Evolutionary conservation across 2,797 vertebrate species (phyloP).

Genomic region (Enteromius thamalakanensis): DNA sequence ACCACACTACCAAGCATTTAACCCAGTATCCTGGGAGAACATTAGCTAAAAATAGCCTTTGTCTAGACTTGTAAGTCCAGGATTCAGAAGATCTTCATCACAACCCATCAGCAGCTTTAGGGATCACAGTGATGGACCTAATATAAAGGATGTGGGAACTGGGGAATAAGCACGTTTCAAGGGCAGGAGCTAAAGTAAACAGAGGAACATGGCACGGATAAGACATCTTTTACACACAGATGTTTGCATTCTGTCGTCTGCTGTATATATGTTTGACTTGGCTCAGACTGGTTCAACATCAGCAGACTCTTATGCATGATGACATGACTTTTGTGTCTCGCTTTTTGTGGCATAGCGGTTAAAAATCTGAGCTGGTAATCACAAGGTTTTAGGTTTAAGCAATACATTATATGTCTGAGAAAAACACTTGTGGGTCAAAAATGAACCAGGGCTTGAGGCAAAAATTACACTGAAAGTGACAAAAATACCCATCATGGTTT

Average conservation of each 20-base stretch:
- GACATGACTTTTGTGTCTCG: neutral
- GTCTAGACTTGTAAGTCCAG: slow-evolving; percentile 59
- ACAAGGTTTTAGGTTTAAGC: neutral
- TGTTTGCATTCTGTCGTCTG: slow-evolving; percentile 5
- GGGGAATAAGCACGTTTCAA: slow-evolving; percentile 23
- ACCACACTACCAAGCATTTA: slow-evolving; percentile 41
- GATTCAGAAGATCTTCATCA: slow-evolving; percentile 55
- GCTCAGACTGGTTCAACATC: slow-evolving; percentile 12
- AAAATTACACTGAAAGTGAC: neutral
- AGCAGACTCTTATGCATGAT: neutral
- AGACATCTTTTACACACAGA: neutral
- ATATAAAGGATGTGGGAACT: slow-evolving; percentile 32
- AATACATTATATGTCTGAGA: neutral
- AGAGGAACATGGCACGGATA: neutral
- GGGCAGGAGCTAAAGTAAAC: slow-evolving; percentile 19
- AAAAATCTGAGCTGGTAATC: neutral
- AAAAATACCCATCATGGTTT: neutral
- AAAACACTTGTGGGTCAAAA: neutral
- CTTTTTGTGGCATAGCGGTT: neutral
- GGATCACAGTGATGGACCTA: slow-evolving; percentile 32
- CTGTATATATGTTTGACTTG: slow-evolving; percentile 15
- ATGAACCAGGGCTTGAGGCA: neutral
- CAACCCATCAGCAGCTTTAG: slow-evolving; percentile 29
- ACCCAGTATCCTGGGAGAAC: slow-evolving; percentile 38
- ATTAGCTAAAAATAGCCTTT: slow-evolving; percentile 51